Evolutionary conservation across 1,140 invertebrate genomes (phyloP), one percentile per base, ranked within the genome.

Genomic region (Tetraneura akinire): DNA sequence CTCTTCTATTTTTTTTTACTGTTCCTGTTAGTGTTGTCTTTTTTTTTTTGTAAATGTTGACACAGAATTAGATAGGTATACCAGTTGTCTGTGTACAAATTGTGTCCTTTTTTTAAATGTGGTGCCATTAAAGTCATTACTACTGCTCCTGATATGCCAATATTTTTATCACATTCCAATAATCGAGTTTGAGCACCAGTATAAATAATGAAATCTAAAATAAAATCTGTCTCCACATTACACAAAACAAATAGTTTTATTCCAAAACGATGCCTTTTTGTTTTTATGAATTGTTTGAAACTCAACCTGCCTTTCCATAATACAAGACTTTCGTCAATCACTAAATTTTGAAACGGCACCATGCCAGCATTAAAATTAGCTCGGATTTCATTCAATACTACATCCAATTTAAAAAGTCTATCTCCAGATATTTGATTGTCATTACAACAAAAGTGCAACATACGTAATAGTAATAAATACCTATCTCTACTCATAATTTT

Each of bases 381-480:
- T 13, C 6, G 51, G 0, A 66, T 11, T 18, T 68, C 21, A 45
- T 42, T 11, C 16, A 66, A 26, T 16, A 68, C 32, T 23, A 51
- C 37, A 32, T 45, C 5, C 10, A 80, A 51, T 68, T 80, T 80
- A 37, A 26, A 51, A 8, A 80, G 57, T 29, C 37, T 4, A 68
- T 70, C 29, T 5, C 29, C 60, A 26, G 2, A 8, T 2, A 37
- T 29, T 55, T 57, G 80, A 14, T 55, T 23, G 10, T 47, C 11
- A 71, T 83, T 83, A 42, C 81, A 23, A 10, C 42, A 49, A 74
- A 83, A 83, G n/a, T 83, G 64, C 4, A 83, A 45, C 49, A 37
- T 71, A 62, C 26, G 42, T 1, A 82, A 80, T 23, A 81, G 73
- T 5, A 18, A 11, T 14, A 81, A 47, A 80, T 82, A 82, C 32